Conservation (phyloP, 30 jellyfish, hydroid and myxozoan species). For the Rhopilema esculentum region DNA sequence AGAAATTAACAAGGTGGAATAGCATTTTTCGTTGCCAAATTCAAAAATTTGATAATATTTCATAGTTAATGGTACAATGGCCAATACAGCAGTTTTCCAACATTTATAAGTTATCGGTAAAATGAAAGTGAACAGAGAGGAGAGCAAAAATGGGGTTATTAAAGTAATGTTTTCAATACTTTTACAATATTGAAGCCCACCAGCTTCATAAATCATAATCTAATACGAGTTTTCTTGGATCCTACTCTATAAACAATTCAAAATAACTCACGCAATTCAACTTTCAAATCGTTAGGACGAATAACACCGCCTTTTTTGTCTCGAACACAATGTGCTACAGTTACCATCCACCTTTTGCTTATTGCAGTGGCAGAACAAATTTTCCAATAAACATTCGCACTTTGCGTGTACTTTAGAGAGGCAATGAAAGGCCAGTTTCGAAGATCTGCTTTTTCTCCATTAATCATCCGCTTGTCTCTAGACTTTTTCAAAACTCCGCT, state of each 20-base stretch:
- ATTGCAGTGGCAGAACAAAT: slow-evolving; percentile 15
- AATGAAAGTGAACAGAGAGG: too few relatives aligned
- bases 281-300: neutral
- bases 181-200: too few relatives aligned
- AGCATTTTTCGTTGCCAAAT: too few relatives aligned
- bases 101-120: too few relatives aligned
- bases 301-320: neutral
- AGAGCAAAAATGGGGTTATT: too few relatives aligned
- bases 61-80: too few relatives aligned
- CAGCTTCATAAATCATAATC: too few relatives aligned
- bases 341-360: slow-evolving; percentile 10
- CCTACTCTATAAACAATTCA: neutral
- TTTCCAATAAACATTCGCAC: slow-evolving; percentile 1
- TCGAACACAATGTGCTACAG: slow-evolving; percentile 16
- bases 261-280: neutral
- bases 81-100: too few relatives aligned
- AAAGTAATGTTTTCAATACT: too few relatives aligned
- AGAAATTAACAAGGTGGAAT: neutral
- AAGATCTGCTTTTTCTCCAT: slow-evolving; percentile 3
- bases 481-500: neutral
- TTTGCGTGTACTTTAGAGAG: neutral
- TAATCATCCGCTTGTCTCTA: slow-evolving; percentile 13
- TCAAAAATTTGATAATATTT: too few relatives aligned
- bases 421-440: slow-evolving; percentile 13
- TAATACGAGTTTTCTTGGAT: too few relatives aligned